phyloP scores from a whole-genome alignment of 2,797 vertebrate species.

The Hyperoplus lanceolatus region DNA sequence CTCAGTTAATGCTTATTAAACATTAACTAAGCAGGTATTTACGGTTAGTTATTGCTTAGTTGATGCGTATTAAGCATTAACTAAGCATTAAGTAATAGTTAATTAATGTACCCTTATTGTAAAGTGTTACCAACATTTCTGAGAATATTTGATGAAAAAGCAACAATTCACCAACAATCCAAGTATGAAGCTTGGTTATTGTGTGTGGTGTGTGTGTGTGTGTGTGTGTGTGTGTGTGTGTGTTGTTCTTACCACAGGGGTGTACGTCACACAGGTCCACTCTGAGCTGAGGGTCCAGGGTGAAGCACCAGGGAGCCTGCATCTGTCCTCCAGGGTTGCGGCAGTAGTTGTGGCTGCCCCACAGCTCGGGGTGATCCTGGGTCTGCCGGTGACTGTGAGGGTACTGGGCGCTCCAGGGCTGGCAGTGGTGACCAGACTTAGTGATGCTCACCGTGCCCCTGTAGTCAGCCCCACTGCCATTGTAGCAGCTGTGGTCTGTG shows the following conservation, averaged over 20 bases:
- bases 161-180: too few species aligned
- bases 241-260: slow-evolving; percentile 90
- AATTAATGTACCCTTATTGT: too few species aligned
- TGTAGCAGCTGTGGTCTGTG: slow-evolving; percentile 94
- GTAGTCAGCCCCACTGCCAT: slow-evolving; percentile 93
- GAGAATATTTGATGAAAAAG: too few species aligned
- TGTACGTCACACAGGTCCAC: slow-evolving; percentile 94
- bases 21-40: too few species aligned
- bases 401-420: slow-evolving; percentile 91
- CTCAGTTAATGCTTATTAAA: too few species aligned
- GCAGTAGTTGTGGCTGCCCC: slow-evolving; percentile 94
- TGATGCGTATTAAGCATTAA: too few species aligned
- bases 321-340: slow-evolving; percentile 96
- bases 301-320: slow-evolving; percentile 98
- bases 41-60: too few species aligned
- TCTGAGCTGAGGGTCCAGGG: slow-evolving; percentile 92
- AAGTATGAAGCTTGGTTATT: too few species aligned
- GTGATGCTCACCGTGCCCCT: slow-evolving; percentile 90
- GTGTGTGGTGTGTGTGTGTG: too few species aligned
- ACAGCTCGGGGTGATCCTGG: slow-evolving; percentile 91
- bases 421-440: slow-evolving; percentile 92
- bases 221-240: too few species aligned
- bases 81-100: too few species aligned
- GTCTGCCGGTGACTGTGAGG: slow-evolving; percentile 92
- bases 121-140: too few species aligned